These are phyloP conservation scores for Heliothis subflexa DNA, from an alignment of 1,140 invertebrate genomes.

Conservation along the genomic window DNA sequence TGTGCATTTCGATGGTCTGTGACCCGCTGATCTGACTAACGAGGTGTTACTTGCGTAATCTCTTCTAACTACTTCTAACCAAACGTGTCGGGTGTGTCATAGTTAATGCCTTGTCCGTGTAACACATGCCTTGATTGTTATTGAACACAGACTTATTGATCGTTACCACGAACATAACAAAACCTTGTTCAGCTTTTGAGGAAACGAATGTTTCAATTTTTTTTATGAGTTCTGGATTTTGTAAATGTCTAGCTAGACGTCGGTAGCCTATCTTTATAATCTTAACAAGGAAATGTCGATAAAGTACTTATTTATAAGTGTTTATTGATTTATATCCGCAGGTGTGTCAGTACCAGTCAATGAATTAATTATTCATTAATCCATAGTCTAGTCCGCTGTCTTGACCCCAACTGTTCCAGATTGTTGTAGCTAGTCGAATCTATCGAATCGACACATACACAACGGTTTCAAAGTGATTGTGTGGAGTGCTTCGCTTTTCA, in stretches of 20 bases:
- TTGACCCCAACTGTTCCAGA: not conserved
- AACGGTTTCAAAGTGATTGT: not conserved
- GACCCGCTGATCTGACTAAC: slow-evolving; percentile 12
- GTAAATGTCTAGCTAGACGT: not conserved
- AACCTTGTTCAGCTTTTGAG: not conserved
- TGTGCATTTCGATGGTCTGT: not conserved
- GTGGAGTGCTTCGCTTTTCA: slow-evolving; percentile 17
- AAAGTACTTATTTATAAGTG: too few relatives aligned
- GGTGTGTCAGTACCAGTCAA: not conserved
- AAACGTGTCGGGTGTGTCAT: slow-evolving; percentile 12
- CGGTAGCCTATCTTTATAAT: not conserved
- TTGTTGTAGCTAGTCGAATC: not conserved
- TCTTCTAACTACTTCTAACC: slow-evolving; percentile 14
- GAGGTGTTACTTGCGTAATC: slow-evolving; percentile 20
- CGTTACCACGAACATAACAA: not conserved
- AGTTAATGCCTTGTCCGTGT: slow-evolving; percentile 8
- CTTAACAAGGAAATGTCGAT: too few relatives aligned
- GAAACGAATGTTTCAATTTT: not conserved
- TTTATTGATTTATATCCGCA: not conserved
- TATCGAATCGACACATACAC: not conserved
- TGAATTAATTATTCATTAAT: not conserved
- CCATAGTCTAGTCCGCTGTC: not conserved
- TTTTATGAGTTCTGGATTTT: not conserved
- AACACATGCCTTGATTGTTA: slow-evolving; percentile 4
- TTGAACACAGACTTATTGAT: slow-evolving; percentile 9